Base-by-base conservation (phyloP, 1,140 invertebrate species). In the Micrasema minimum region DNA sequence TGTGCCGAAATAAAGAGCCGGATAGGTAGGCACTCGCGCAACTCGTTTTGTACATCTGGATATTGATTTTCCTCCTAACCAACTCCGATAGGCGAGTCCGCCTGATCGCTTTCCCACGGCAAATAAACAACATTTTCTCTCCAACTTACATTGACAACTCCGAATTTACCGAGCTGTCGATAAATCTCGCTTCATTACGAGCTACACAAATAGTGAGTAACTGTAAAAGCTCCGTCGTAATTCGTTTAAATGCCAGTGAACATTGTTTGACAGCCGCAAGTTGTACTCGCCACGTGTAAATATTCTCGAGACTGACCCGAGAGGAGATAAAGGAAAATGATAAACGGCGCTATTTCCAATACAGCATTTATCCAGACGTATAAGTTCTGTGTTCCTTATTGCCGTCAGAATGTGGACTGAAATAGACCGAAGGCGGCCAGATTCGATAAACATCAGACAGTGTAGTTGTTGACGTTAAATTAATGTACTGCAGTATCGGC, bases 371-470 rank as follows among this genome's bases (percentile, higher is more conserved):
- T 38, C 35, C 16, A 41, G 35, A 41, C 37, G 51, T 41, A 14
- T 20, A 11, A 59, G 55, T 41, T 41, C 55, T 16, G 55, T 12
- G 20, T 14, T 12, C 61, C 26, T 71, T 37, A 50, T 66, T 35
- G 50, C 41, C 26, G 61, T 31, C 31, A 71, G 46, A 55, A 71
- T 59, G 65, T 66, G 51, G 51, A 46, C 50, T 41, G 59, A 69
- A 74, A 74, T 74, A 66, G 61, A 37, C 37, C 9, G 31, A 16
- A 51, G 62, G 48, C 62, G 69, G 35, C 46, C 51, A 61, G 57
- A 31, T 48, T 64, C 31, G 45, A 72, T 72, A 72, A 72, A 72
- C 71, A 72, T 68, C 65, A 26, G 71, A 72, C 66, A 66, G 55
- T 57, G 53, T 43, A 50, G 48, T 43, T 45, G 67, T 69, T 62